Evolutionary conservation across 2,797 vertebrate genomes (phyloP).

Genomic region (Girardinus metallicus): DNA sequence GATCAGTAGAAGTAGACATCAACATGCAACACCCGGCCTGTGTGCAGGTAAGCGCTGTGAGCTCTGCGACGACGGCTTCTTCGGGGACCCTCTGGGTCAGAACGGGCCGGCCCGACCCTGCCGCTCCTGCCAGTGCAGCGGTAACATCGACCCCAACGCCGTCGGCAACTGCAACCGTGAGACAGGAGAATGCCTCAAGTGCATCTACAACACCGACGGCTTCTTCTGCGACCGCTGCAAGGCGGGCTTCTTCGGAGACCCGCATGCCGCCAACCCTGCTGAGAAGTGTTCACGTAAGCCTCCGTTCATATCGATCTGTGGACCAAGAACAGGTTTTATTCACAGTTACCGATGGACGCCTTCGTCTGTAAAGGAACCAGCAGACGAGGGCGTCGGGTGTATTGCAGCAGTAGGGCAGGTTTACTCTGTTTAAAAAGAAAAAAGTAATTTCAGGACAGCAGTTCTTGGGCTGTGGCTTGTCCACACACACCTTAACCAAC

Average conservation of each 20-base stretch:
- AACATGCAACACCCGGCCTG: not conserved
- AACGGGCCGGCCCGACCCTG: constrained; percentile 82
- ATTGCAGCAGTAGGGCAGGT: no score
- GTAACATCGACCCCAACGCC: constrained; percentile 94
- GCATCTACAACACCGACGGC: constrained; percentile 91
- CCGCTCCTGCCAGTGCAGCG: constrained; percentile 90
- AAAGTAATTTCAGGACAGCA: no score
- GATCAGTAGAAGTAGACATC: not conserved
- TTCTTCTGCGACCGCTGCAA: constrained; percentile 95
- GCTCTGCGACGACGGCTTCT: constrained; percentile 95
- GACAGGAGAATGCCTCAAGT: constrained; percentile 93
- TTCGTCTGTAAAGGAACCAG: no score
- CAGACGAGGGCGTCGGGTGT: no score
- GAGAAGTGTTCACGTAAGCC: constrained; percentile 91
- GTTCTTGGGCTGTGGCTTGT: no score
- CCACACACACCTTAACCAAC: no score
- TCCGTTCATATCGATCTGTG: not conserved
- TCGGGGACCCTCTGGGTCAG: constrained; percentile 89
- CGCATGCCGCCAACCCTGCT: constrained; percentile 78
- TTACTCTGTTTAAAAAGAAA: no score
- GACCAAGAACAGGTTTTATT: not conserved
- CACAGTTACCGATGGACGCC: not conserved
- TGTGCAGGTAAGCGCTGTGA: constrained; percentile 92
- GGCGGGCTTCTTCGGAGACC: constrained; percentile 89
- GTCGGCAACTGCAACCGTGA: constrained; percentile 93